Percentiles rank a stretch among this genome's conserved stretches.
phyloP scores from a whole-genome alignment of 2,797 vertebrate species.

The Loris lydekkerianus region DNA sequence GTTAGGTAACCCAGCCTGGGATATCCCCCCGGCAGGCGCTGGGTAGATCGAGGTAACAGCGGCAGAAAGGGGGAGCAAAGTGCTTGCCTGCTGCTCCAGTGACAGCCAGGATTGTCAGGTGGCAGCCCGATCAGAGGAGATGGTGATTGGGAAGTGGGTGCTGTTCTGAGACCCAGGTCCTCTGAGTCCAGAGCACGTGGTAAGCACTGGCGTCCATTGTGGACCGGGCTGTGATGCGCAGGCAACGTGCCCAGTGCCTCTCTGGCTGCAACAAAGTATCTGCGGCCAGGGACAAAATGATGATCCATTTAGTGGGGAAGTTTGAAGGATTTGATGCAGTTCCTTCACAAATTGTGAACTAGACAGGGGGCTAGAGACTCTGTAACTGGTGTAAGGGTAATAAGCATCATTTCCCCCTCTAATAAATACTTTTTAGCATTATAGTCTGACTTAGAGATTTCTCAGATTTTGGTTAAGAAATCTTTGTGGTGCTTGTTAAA shows the following conservation, averaged over 20 bases:
- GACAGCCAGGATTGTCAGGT: not conserved
- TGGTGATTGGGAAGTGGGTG: not conserved
- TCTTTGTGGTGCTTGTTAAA: not conserved
- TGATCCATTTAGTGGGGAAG: not conserved
- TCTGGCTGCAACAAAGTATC: not conserved
- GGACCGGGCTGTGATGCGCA: not conserved
- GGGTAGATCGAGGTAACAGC: not conserved
- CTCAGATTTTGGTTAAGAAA: conserved; percentile 20
- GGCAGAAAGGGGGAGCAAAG: not conserved
- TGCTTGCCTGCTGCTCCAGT: not conserved
- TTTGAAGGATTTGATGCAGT: not conserved
- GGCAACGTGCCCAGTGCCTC: not conserved
- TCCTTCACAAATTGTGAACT: not conserved
- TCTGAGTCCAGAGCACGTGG: not conserved
- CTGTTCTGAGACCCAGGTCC: not conserved
- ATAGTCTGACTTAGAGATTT: not conserved
- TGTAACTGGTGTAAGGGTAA: not conserved
- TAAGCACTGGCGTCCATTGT: not conserved
- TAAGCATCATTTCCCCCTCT: not conserved
- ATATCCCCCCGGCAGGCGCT: fast-evolving
- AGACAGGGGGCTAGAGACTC: not conserved
- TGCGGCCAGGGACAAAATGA: not conserved
- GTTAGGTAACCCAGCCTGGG: not conserved
- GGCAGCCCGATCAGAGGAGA: not conserved
- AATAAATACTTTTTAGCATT: not conserved